A percentile compares a stretch with the other conserved stretches of the same genome.
Conservation (phyloP, 2,888 invertebrate species). For the Scaptomyza caliginosa region DNA sequence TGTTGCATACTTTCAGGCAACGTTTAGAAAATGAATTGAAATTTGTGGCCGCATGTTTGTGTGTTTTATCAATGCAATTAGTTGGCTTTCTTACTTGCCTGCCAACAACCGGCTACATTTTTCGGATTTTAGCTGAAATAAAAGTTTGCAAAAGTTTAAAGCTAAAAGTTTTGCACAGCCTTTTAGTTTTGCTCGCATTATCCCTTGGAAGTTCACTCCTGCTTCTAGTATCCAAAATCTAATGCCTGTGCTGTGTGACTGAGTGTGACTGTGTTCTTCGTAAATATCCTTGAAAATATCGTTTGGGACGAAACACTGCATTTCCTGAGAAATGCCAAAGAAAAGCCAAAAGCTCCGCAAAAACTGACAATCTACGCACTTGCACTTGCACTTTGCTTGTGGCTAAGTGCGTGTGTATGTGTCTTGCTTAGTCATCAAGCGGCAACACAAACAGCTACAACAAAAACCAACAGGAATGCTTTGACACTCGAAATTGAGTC, state of each 20-base stretch:
- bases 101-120: constrained; percentile 17
- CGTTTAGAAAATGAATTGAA: constrained; percentile 65
- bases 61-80: constrained; percentile 55
- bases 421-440: constrained; percentile 69
- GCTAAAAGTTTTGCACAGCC: constrained; percentile 28
- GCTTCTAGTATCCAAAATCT: too few relatives aligned
- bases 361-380: too few relatives aligned
- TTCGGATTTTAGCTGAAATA: constrained; percentile 42
- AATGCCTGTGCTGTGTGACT: constrained; percentile 4
- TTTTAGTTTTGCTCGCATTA: constrained; percentile 38
- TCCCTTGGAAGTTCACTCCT: too few relatives aligned
- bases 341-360: too few relatives aligned
- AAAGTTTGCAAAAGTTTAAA: constrained; percentile 44
- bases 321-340: too few relatives aligned
- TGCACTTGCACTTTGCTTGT: background rate
- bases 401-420: constrained; percentile 14
- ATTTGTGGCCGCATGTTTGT: constrained; percentile 32
- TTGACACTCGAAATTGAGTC: constrained; percentile 75
- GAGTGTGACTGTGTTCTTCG: too few relatives aligned
- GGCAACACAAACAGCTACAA: constrained; percentile 33
- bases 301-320: too few relatives aligned
- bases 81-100: constrained; percentile 51
- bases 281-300: too few relatives aligned
- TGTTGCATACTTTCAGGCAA: constrained; percentile 72
- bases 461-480: constrained; percentile 44